phyloP scores from a whole-genome alignment of 2,888 invertebrate species.

The Agapostemon virescens region DNA sequence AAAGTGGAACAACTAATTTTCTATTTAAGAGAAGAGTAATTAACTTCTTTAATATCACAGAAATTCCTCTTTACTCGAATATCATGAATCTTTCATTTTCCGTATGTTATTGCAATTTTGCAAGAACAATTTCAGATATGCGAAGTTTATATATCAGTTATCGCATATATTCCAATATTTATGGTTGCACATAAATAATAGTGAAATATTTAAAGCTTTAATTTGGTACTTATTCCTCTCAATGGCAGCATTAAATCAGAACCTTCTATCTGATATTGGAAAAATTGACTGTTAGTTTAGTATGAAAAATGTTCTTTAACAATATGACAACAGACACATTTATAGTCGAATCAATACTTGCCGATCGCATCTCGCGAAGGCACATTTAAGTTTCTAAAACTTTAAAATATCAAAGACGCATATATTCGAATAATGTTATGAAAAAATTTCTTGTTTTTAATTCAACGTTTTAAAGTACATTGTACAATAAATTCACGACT shows the following conservation, averaged over 20 bases:
- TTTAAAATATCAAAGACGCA: too few relatives aligned
- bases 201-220: not conserved
- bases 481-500: too few relatives aligned
- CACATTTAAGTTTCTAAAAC: too few relatives aligned
- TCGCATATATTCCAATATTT: too few relatives aligned
- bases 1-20: slow-evolving; percentile 3
- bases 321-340: not conserved
- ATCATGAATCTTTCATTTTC: not conserved
- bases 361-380: not conserved
- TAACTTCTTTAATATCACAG: not conserved
- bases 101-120: not conserved
- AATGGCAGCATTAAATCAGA: not conserved
- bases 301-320: not conserved
- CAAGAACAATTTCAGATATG: not conserved
- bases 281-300: not conserved
- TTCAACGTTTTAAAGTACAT: too few relatives aligned
- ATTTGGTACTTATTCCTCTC: not conserved
- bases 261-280: not conserved
- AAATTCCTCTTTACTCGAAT: not conserved
- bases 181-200: too few relatives aligned
- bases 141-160: not conserved
- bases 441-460: too few relatives aligned
- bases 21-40: not conserved
- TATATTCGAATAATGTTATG: too few relatives aligned
- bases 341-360: not conserved